Evolutionary conservation across 1,140 invertebrate genomes (phyloP).

Genomic region (Lepidotrigona ventralis): DNA sequence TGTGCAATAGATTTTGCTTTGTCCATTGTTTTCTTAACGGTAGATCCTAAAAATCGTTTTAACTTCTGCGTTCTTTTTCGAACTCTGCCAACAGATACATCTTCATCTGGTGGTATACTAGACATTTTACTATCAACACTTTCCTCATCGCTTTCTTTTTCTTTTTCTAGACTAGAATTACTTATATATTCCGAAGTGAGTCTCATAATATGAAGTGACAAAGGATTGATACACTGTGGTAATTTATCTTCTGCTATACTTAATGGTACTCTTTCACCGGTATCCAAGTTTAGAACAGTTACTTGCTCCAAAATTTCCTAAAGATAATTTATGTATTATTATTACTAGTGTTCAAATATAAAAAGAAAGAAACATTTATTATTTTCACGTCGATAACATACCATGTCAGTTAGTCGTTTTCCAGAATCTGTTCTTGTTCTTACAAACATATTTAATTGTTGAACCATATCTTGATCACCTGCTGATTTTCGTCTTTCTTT

Average conservation of each 20-base stretch:
- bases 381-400: slow-evolving; percentile 41
- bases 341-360: neutral
- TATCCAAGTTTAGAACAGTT: slow-evolving; percentile 96
- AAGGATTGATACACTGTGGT: slow-evolving; percentile 92
- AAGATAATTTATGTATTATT: slow-evolving; percentile 47
- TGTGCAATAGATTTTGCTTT: slow-evolving; percentile 95
- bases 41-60: slow-evolving; percentile 92
- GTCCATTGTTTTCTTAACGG: slow-evolving; percentile 92
- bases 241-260: slow-evolving; percentile 94
- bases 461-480: slow-evolving; percentile 86
- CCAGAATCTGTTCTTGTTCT: slow-evolving; percentile 91
- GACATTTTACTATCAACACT: slow-evolving; percentile 89
- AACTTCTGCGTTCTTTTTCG: slow-evolving; percentile 82
- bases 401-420: slow-evolving; percentile 90
- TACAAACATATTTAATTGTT: slow-evolving; percentile 88
- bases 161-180: slow-evolving; percentile 86
- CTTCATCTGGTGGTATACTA: slow-evolving; percentile 82
- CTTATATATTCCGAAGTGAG: slow-evolving; percentile 94
- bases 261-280: slow-evolving; percentile 92
- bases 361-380: neutral
- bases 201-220: slow-evolving; percentile 97
- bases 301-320: slow-evolving; percentile 95
- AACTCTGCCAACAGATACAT: slow-evolving; percentile 77
- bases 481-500: slow-evolving; percentile 86
- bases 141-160: slow-evolving; percentile 91